Evolutionary conservation across 2,888 invertebrate species (phyloP).

Genomic region (Polietes domitor): DNA sequence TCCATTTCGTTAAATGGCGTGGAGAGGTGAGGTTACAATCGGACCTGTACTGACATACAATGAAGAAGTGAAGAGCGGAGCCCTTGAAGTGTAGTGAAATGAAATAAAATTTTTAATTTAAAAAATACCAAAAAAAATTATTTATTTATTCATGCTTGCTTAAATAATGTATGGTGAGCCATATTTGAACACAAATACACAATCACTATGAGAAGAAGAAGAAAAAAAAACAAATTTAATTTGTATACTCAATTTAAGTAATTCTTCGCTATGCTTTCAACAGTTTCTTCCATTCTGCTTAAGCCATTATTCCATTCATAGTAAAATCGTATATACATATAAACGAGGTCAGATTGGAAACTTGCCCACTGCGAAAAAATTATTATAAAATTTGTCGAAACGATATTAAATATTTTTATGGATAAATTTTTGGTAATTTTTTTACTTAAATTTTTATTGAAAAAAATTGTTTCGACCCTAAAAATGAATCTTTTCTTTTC

Average conservation of each 20-base stretch:
- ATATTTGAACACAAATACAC: slow-evolving; percentile 9
- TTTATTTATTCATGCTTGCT: neutral
- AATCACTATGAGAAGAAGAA: neutral
- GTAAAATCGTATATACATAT: neutral
- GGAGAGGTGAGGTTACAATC: neutral
- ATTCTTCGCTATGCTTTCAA: slow-evolving; percentile 34
- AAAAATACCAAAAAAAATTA: neutral
- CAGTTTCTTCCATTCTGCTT: neutral
- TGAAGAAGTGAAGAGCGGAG: slow-evolving; percentile 31
- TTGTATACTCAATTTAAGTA: slow-evolving; percentile 21
- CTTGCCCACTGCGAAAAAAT: neutral
- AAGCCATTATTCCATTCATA: neutral
- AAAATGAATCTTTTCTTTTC: no score
- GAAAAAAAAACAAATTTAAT: neutral
- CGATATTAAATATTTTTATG: slow-evolving; percentile 10
- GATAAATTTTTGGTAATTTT: neutral
- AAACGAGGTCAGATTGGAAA: neutral
- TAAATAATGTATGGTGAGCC: neutral
- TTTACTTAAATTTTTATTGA: neutral
- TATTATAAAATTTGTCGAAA: neutral
- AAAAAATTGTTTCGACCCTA: no score
- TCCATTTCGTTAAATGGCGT: neutral
- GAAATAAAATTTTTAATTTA: neutral
- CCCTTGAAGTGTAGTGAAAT: neutral
- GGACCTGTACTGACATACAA: neutral